Base-by-base conservation (phyloP, 1,140 invertebrate genomes). In the Chrysomallon squamiferum region DNA sequence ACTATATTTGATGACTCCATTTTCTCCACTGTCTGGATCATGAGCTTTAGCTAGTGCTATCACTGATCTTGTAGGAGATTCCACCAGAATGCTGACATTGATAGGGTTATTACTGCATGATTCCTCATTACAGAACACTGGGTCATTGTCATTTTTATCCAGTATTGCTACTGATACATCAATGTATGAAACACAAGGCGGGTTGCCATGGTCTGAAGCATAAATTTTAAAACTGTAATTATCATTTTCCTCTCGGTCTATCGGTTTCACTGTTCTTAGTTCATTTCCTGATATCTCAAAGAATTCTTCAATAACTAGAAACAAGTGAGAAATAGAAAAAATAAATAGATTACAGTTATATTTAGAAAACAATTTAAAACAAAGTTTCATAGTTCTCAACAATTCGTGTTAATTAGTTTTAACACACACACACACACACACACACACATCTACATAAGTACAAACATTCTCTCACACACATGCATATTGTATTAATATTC, bases 101-200 rank as follows among this genome's bases (percentile, higher is more conserved):
- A 61, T 57, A 9, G 38, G 33, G 3, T 22, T 45, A 7, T 66
- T 65, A 73, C 43, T n/a, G 41, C 45, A 67, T 9, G 20, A 6
- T 4, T 66, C 65, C 5, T 62, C 50, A 56, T 68, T 58, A 61
- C 93, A 91, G 79, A 96, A 93, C 0, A 92, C 84, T 1, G 95
- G 96, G 0, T 91, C 83, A 86, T 97, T 96, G 77, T 98, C 95
- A 84, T 98, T 98, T 6, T 91, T 90, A 82, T 97, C 95, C 0
- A 92, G 93, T 0, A 98, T 92, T 79, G 94, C 93, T 25, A 97
- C 91, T 47, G 49, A 22, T 7, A 81, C 60, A n/a, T 11, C 57
- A 13, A 58, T 38, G 45, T 57, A 67, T 5, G 64, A 20, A n/a
- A 64, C 41, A 38, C 72, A 68, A 9, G 61, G 47, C 9, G 68